Base-by-base conservation (phyloP, 2,888 invertebrate species). In the Dicyrtomina minuta region DNA sequence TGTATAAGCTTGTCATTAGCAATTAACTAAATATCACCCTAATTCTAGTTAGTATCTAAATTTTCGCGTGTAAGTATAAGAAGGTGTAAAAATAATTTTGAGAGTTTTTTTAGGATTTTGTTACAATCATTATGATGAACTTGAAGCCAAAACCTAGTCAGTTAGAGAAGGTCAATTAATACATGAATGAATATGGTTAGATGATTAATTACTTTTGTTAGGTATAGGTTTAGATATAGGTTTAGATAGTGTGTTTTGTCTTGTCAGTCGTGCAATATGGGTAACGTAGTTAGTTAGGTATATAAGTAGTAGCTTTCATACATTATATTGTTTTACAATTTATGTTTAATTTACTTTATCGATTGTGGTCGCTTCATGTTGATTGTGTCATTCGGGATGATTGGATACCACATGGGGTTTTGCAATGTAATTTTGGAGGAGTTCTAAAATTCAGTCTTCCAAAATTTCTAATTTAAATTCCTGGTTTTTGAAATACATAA, bases 81-180 rank as follows among this genome's bases (percentile, higher is more conserved):
- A 22, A 24, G 12, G 2, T 22, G 8, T 53, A 10, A 24, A 39
- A 27, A 13, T 58, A 58, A 58, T 4, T 46, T 46, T 46, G 8
- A 8, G 13, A 46, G 46, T 17, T 12, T 58, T 17, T 58, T 58
- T 33, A 27, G 2, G 39, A 58, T 58, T 61, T 26, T 51, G 51
- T 41, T 64, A 51, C 64, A 64, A 64, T 64, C 64, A 64, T 33
- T 44, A 26, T 53, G 39, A 51, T 17, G 22, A n/a, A 53, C 10
- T 49, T 39, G 53, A 51, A 51, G 51, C 64, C 64, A 53, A 64
- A 64, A 60, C 24, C 60, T 60, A 41, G 26, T 60, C 44, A 20
- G 22, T 10, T 44, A 22, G n/a, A n/a, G n/a, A n/a, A n/a, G n/a
- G n/a, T n/a, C n/a, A n/a, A n/a, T n/a, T n/a, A n/a, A n/a, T n/a